A percentile compares a stretch with the other conserved stretches of the same genome.
These are phyloP conservation scores for Aepyceros melampus DNA, from an alignment of 2,113 vertebrate species.

Conservation along the genomic window DNA sequence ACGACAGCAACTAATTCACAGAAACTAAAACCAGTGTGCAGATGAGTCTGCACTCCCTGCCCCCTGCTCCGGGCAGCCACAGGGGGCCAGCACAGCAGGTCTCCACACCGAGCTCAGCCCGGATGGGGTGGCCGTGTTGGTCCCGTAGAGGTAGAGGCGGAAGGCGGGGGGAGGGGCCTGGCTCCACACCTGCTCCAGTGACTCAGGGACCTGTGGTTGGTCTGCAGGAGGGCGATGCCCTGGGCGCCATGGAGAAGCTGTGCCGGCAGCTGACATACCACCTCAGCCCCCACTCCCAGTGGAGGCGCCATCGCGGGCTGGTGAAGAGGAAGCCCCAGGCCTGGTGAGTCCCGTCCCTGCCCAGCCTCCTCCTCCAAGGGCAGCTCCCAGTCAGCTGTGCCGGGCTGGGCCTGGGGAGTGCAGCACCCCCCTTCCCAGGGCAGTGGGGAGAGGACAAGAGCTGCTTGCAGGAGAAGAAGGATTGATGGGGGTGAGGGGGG, in stretches of 20 bases:
- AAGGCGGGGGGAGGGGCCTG: not conserved
- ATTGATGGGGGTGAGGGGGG: not conserved
- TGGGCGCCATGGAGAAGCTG: slow-evolving; percentile 96
- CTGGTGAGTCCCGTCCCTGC: slow-evolving; percentile 85
- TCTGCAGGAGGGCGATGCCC: slow-evolving; percentile 90
- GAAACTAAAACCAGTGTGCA: not conserved
- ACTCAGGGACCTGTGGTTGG: not conserved
- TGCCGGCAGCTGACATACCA: slow-evolving; percentile 98
- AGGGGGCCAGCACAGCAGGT: not conserved
- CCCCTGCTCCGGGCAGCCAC: not conserved
- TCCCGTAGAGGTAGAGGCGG: accelerated
- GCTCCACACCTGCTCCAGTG: not conserved
- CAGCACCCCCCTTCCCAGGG: not conserved
- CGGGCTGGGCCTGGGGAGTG: too few relatives aligned
- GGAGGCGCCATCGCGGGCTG: slow-evolving; percentile 92
- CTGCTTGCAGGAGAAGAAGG: not conserved
- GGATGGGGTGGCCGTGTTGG: not conserved
- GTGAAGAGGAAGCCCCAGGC: slow-evolving; percentile 96
- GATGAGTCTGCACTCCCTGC: not conserved
- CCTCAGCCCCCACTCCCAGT: slow-evolving; percentile 97
- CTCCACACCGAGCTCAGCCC: not conserved
- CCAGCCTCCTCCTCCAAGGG: not conserved
- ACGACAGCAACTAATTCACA: not conserved
- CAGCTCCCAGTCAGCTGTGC: not conserved
- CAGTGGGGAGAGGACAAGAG: not conserved